Evolutionary conservation across 1,140 invertebrate genomes (phyloP).

Genomic region (Cherax destructor): DNA sequence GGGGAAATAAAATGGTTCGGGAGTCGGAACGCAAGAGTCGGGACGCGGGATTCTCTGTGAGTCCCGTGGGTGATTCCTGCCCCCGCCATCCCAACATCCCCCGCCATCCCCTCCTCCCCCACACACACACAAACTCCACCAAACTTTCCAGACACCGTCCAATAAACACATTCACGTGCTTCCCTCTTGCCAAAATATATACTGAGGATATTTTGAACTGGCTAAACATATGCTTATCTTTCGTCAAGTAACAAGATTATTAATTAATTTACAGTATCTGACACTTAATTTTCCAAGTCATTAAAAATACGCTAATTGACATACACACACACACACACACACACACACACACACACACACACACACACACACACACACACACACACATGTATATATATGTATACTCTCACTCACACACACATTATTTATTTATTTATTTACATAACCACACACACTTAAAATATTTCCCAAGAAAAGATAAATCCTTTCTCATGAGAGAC

Average conservation of each 20-base stretch:
- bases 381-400: too few species aligned
- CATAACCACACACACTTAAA: too few species aligned
- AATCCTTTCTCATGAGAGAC: too few species aligned
- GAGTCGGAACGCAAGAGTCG: background rate
- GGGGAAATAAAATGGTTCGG: background rate
- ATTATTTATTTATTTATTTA: too few species aligned
- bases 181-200: background rate
- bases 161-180: slow-evolving; percentile 58
- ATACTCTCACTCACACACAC: too few species aligned
- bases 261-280: too few species aligned
- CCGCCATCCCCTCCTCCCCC: background rate
- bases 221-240: too few species aligned
- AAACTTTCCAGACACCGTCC: slow-evolving; percentile 58
- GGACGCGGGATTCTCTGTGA: background rate
- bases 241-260: too few species aligned
- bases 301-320: background rate
- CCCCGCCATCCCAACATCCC: background rate
- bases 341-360: too few species aligned
- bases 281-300: too few species aligned
- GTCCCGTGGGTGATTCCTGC: background rate
- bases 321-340: background rate
- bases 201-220: background rate
- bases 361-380: too few species aligned
- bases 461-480: too few species aligned
- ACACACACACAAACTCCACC: background rate